These are phyloP conservation scores for Cassiopea xamachana DNA, from an alignment of 30 jellyfish, hydroid and myxozoan species.

Conservation along the genomic window DNA sequence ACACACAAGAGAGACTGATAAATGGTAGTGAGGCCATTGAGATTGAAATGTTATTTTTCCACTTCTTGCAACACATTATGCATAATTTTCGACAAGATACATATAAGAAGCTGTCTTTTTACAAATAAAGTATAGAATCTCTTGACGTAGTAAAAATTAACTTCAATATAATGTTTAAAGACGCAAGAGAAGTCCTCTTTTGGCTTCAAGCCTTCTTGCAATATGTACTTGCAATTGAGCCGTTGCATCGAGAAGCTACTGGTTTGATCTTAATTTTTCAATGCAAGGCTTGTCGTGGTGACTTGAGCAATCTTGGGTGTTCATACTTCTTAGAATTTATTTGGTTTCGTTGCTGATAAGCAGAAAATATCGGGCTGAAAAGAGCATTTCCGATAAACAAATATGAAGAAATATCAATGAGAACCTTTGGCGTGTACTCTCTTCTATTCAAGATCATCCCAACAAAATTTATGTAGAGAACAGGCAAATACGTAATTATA, in stretches of 20 bases:
- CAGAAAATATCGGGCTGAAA: slow-evolving; percentile 7
- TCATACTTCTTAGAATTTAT: background rate
- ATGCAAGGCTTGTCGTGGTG: no score
- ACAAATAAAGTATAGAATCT: no score
- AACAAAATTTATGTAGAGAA: slow-evolving; percentile 33
- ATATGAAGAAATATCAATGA: slow-evolving; percentile 8
- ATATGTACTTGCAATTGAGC: no score
- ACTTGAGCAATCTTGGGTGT: background rate
- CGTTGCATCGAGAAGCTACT: no score
- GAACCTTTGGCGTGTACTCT: background rate
- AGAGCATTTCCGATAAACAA: slow-evolving; percentile 17
- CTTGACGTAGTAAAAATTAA: no score
- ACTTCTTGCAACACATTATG: no score
- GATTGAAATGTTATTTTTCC: background rate
- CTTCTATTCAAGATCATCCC: slow-evolving; percentile 3
- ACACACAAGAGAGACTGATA: background rate
- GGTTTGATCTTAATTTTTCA: no score
- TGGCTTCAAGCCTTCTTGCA: no score
- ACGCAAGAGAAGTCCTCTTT: no score
- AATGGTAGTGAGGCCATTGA: background rate
- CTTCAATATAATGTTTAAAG: no score
- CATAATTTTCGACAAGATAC: no score
- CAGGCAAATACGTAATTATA: slow-evolving; percentile 23
- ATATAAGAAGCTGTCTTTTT: no score
- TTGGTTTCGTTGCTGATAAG: background rate